Evolutionary conservation across 2,888 invertebrate species (phyloP).

Genomic region (Craniophora ligustri): DNA sequence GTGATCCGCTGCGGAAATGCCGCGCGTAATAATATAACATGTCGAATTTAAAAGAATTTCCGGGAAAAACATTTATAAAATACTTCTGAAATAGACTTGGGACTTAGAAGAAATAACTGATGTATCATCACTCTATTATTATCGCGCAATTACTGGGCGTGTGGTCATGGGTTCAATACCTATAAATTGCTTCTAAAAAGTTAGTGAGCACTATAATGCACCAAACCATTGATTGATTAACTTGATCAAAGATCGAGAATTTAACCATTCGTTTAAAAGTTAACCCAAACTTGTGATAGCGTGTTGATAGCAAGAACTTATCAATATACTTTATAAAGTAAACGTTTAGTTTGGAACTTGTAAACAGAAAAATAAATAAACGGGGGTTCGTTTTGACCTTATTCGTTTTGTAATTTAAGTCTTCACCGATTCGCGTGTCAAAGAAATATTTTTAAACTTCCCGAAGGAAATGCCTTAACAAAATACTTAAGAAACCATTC

Average conservation of each 20-base stretch:
- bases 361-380: no score
- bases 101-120: neutral
- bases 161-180: no score
- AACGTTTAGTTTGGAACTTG: no score
- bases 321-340: no score
- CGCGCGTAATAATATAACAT: slow-evolving; percentile 26
- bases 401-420: neutral
- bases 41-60: slow-evolving; percentile 30
- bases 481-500: slow-evolving; percentile 31
- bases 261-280: no score
- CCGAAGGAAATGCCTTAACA: slow-evolving; percentile 16
- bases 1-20: slow-evolving; percentile 51
- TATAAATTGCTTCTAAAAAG: no score
- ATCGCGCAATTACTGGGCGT: no score
- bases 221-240: no score
- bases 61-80: slow-evolving; percentile 27
- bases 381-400: neutral
- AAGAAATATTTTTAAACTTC: slow-evolving; percentile 6
- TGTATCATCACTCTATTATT: slow-evolving; percentile 2
- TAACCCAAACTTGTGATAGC: no score
- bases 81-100: slow-evolving; percentile 5
- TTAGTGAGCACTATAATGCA: no score
- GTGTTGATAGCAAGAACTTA: no score
- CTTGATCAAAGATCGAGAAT: no score
- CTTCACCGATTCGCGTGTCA: slow-evolving; percentile 10